Percentiles rank a stretch among this genome's conserved stretches.
Evolutionary conservation across 2,888 invertebrate species (phyloP).

Genomic region (Petrolisthes cinctipes): DNA sequence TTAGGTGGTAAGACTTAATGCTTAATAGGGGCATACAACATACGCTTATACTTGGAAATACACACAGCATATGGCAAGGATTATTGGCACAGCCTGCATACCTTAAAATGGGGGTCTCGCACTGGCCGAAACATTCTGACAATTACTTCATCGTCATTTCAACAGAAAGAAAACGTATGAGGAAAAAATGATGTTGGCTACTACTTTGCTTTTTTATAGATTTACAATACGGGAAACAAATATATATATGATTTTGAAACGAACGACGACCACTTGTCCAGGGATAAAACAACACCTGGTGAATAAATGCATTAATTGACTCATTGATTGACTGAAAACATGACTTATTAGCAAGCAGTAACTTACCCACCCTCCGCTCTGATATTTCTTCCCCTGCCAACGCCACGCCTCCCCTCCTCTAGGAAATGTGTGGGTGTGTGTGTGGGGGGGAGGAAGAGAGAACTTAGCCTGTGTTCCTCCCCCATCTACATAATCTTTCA

Average conservation of each 20-base stretch:
- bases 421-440: not conserved
- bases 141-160: not conserved
- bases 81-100: conserved; percentile 12
- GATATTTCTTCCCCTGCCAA: not conserved
- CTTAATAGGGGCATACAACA: conserved; percentile 41
- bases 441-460: conserved; percentile 14
- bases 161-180: not conserved
- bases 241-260: too few species aligned
- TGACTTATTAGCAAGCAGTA: conserved; percentile 24
- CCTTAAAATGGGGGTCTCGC: conserved; percentile 18
- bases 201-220: not conserved
- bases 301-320: not conserved
- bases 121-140: conserved; percentile 16
- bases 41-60: conserved; percentile 26
- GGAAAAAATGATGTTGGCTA: conserved; percentile 2
- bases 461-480: too few species aligned
- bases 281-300: not conserved
- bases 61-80: conserved; percentile 19
- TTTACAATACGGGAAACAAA: too few species aligned
- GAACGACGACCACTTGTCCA: not conserved
- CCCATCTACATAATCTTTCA: too few species aligned
- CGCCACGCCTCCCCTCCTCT: conserved; percentile 21
- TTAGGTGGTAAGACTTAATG: conserved; percentile 50
- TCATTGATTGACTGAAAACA: not conserved
- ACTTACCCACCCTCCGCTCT: conserved; percentile 9